Evolutionary conservation across 2,888 invertebrate genomes (phyloP), one percentile per base, ranked within the genome.

Genomic region (Acleris cristana): DNA sequence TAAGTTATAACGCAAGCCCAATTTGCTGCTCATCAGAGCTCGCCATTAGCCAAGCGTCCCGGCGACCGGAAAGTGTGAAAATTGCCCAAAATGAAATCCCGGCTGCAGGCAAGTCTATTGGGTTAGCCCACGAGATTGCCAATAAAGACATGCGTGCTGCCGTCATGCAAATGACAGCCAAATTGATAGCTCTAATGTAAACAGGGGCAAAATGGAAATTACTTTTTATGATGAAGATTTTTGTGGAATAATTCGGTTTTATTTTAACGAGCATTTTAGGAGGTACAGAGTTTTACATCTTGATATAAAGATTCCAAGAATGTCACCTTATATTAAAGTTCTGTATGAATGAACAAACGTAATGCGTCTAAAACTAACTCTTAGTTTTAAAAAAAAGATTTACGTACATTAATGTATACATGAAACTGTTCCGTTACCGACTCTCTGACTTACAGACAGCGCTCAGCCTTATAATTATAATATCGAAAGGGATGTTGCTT

Each of bases 51-150:
- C 48, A 12, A 53, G 45, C 57, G 58, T 65, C 60, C 65, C 65
- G 62, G 49, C 60, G 45, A 19, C 56, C 61, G 66, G 68, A 53
- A 71, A 66, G 63, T 69, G 66, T 68, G 71, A 72, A 73, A 73
- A 73, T 74, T 73, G 72, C 69, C 83, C 79, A 86, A 90, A 90
- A 90, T 90, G 89, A 89, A 88, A 90, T 90, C 87, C 85, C 85
- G 79, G 75, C 80, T 74, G 75, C 83, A 75, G 81, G 82, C 81
- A 79, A 86, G 81, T 83, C 86, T 81, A 92, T 91, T 83, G 79
- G 85, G 95, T 94, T 94, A 89, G 81, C 79, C 79, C 76, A 76
- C 81, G 87, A 91, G 88, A 92, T 91, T 91, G 92, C 76, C 90
- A 89, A 90, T 91, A 90, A 87, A 86, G 67, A 67, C 67, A 63